phyloP scores from a whole-genome alignment of 2,888 invertebrate species.

The Eugnorisma glareosa region DNA sequence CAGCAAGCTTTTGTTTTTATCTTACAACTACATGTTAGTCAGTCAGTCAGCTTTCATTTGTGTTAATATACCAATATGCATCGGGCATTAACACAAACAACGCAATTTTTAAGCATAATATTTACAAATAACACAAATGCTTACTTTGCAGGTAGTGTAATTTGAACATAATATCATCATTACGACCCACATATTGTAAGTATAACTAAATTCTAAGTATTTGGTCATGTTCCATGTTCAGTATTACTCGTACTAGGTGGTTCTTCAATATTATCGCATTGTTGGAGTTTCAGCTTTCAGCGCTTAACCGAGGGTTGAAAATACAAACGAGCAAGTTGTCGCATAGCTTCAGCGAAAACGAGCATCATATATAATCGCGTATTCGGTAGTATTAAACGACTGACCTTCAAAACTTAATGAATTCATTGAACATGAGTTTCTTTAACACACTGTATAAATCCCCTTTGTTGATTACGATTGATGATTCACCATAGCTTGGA shows the following conservation, averaged over 20 bases:
- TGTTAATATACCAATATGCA: not conserved
- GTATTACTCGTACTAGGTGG: not conserved
- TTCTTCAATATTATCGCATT: not conserved
- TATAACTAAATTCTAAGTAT: not conserved
- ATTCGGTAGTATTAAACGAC: not conserved
- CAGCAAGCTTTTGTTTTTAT: not conserved
- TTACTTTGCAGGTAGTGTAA: not conserved
- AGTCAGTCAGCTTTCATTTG: not conserved
- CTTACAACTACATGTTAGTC: not conserved
- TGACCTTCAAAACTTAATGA: conserved; percentile 21
- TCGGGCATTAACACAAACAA: not conserved
- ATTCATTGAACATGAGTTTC: conserved; percentile 16
- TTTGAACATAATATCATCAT: conserved; percentile 16
- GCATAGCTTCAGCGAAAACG: not conserved
- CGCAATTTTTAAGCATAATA: not conserved
- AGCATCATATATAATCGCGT: not conserved
- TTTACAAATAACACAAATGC: not conserved
- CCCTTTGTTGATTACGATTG: not conserved
- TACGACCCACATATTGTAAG: not conserved
- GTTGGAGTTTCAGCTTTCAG: not conserved
- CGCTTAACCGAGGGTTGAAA: not conserved
- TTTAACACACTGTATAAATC: not conserved
- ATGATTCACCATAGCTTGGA: not conserved
- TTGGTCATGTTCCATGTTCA: not conserved
- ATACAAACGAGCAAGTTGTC: not conserved